Base-by-base conservation (phyloP, 2,888 invertebrate genomes). In the Perizoma affinitatum region DNA sequence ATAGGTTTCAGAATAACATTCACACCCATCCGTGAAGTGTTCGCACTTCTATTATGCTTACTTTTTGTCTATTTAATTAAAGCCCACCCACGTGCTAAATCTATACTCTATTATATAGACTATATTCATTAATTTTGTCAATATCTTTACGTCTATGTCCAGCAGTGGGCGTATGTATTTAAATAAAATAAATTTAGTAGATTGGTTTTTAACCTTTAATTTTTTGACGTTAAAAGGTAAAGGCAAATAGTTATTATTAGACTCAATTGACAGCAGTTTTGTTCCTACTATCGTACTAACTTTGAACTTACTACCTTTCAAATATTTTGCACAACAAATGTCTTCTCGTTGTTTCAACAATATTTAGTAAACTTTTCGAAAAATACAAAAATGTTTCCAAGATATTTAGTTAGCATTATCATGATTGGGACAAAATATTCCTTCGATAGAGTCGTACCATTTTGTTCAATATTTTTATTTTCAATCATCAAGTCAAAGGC, bases 61-160 rank as follows among this genome's bases (percentile, higher is more conserved):
- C 49, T 68, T 68, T 66, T 68, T 68, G 65, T 66, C 46, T 46
- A 52, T 58, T 34, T 61, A 64, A 64, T 65, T 53, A 61, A 63
- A 47, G 63, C 57, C 58, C 68, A 58, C 68, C 68, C 66, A 68
- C 68, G 57, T 50, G 35, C 40, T 45, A 59, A 54, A 58, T 42
- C 51, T 34, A 6, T 48, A 11, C 44, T 46, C 44, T 56, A 54
- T 53, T 53, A 58, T 53, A 54, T 54, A 22, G 44, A 59, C 48
- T 57, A 38, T 45, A 33, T 11, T 48, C 10, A 41, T 35, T 46
- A n/a, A 9, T 46, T 46, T 33, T 38, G 38, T 5, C 46, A 3
- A 9, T 9, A 5, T 4, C 10, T 8, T 1, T 8, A 5, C 42
- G 42, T 41, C 8, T 41, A 9, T 41, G 5, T 4, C 41, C n/a